Base-by-base conservation (phyloP, 2,797 vertebrate species). In the Chelidonichthys spinosus region DNA sequence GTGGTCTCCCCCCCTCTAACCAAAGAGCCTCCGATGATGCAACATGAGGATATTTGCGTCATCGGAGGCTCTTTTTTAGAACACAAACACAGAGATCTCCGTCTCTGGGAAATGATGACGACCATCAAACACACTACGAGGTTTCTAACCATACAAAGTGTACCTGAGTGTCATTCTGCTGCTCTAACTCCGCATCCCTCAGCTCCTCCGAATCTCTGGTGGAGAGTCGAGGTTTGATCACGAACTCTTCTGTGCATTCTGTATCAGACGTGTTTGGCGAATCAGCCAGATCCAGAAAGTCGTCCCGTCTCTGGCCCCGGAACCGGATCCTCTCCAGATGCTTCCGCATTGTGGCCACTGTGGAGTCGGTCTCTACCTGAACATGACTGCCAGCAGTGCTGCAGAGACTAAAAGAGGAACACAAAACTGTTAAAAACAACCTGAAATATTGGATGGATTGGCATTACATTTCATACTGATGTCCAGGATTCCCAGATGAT, bases 311-410 rank as follows among this genome's bases (percentile, higher is more conserved):
- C 89, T 96, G 96, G 91, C 97, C 96, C 94, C 98, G 95, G 94
- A 99, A 97, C 82, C 98, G 95, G 93, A 99, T 99, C 92, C 92
- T 96, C 92, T 99, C 97, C 93, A 99, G 91, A 81, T 95, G 96
- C 94, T 95, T 98, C 86, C 97, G 93, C 97, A 99, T 99, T 94
- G 94, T 96, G 94, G 95, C 89, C 86, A 94, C 92, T 42, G 92
- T 88, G 72, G 85, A 86, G 90, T 89, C 88, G 71, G 89, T 89
- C 92, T 96, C 97, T 95, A 97, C 93, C 94, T 94, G 93, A 93
- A 94, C 96, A 97, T 97, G 94, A 81, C 90, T 89, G 74, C 93
- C 74, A 43, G 83, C 83, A 89, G 93, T 83, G 90, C 95, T 96
- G 90, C 72, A 81, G 81, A 73, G 40, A 32, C 68, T 58, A 63